Evolutionary conservation across 2,888 invertebrate genomes (phyloP).

Genomic region (Lathronympha strigana): DNA sequence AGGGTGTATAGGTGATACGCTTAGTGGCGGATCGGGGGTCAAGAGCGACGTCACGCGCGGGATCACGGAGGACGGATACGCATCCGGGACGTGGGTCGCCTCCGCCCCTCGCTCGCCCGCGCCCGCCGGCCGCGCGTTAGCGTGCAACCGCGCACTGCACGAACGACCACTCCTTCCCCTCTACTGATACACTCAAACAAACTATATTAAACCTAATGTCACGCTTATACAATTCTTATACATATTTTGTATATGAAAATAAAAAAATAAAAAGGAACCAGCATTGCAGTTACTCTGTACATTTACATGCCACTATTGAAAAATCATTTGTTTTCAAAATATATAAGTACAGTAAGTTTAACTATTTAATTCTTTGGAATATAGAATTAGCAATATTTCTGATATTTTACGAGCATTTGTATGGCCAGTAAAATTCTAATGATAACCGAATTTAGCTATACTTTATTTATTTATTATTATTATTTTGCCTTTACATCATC

Average conservation of each 20-base stretch:
- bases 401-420: too few species aligned
- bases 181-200: not conserved
- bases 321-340: too few species aligned
- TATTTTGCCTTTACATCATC: too few species aligned
- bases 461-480: too few species aligned
- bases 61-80: slow-evolving; percentile 76
- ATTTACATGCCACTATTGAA: too few species aligned
- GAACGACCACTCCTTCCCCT: slow-evolving; percentile 56
- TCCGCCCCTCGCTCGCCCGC: slow-evolving; percentile 54
- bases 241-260: not conserved
- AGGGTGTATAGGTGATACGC: slow-evolving; percentile 62
- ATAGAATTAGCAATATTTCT: too few species aligned
- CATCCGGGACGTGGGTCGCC: slow-evolving; percentile 80
- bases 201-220: not conserved
- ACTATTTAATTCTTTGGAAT: too few species aligned
- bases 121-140: slow-evolving; percentile 3
- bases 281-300: too few species aligned
- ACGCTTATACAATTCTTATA: not conserved
- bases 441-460: too few species aligned
- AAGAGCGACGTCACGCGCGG: slow-evolving; percentile 79
- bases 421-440: too few species aligned
- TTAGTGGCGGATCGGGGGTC: slow-evolving; percentile 69
- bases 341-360: too few species aligned
- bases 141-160: slow-evolving; percentile 48
- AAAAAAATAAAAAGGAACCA: too few species aligned